Evolutionary conservation across 2,888 invertebrate species (phyloP).

Genomic region (Rapana venosa): DNA sequence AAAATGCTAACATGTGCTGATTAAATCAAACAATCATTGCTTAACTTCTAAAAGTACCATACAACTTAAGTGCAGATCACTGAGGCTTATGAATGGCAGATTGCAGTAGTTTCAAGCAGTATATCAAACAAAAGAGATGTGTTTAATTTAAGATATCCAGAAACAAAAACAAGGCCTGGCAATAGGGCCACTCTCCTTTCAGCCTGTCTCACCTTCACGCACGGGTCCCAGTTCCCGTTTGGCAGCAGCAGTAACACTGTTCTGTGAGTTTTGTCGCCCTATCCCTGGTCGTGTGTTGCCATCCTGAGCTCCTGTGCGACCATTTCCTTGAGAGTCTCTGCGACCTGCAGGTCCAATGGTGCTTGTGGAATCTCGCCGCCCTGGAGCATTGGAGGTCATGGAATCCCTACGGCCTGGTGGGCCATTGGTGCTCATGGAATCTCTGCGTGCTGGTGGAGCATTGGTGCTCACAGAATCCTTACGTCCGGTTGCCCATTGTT

Average conservation of each 20-base stretch:
- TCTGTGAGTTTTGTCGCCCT: slow-evolving; percentile 47
- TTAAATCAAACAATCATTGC: too few species aligned
- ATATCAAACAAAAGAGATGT: too few species aligned
- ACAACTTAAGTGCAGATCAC: too few species aligned
- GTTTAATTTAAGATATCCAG: too few species aligned
- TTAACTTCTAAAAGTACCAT: too few species aligned
- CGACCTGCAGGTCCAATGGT: background rate
- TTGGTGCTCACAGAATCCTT: background rate
- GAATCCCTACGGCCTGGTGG: slow-evolving; percentile 6
- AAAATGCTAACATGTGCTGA: too few species aligned
- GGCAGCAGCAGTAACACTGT: background rate
- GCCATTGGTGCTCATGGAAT: slow-evolving; percentile 19
- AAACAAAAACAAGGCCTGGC: too few species aligned
- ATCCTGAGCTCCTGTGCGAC: slow-evolving; percentile 28
- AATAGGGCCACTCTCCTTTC: background rate
- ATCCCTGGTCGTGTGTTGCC: slow-evolving; percentile 35
- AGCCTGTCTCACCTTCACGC: slow-evolving; percentile 62
- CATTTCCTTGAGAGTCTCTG: background rate
- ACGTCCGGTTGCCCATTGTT: slow-evolving; percentile 33
- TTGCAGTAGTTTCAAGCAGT: too few species aligned
- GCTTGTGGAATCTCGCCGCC: background rate
- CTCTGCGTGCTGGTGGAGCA: background rate
- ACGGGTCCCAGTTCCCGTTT: slow-evolving; percentile 69
- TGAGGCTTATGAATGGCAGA: too few species aligned
- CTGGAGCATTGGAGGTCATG: background rate